These are phyloP conservation scores for Mastomys natalensis DNA, from an alignment of 2,113 vertebrate species.

Conservation along the genomic window DNA sequence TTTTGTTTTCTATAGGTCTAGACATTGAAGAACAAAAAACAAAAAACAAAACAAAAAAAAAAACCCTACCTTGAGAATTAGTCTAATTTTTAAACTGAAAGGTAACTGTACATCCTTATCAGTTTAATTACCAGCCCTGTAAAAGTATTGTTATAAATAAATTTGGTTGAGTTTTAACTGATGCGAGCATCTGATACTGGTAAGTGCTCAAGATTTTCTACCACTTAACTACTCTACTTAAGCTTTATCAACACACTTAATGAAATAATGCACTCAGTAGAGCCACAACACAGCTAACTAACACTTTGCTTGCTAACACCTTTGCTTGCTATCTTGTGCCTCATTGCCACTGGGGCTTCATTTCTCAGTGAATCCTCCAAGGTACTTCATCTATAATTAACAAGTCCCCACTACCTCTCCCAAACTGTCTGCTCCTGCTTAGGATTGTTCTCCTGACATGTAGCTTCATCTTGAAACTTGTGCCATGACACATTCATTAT, in stretches of 20 bases:
- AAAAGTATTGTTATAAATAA: neutral
- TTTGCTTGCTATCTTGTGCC: neutral
- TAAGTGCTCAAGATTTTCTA: neutral
- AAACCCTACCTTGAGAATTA: neutral
- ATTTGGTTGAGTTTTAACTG: neutral
- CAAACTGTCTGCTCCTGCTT: neutral
- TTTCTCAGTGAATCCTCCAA: neutral
- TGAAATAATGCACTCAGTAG: neutral
- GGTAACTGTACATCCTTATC: neutral
- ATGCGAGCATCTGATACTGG: neutral
- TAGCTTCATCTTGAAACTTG: neutral
- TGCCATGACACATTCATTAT: neutral
- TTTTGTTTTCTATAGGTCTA: neutral
- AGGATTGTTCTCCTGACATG: neutral
- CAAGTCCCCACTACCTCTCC: neutral
- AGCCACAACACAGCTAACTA: neutral
- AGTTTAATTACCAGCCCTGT: neutral
- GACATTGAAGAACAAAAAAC: neutral
- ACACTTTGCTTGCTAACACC: too few species aligned
- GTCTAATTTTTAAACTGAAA: slow-evolving; percentile 33
- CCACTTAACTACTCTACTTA: too few species aligned
- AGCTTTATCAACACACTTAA: neutral
- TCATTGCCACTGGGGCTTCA: neutral
- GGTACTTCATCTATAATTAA: neutral
- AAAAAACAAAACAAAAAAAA: neutral